These are phyloP conservation scores for Cheilosia scutellata DNA, from an alignment of 2,888 invertebrate species.

Conservation along the genomic window DNA sequence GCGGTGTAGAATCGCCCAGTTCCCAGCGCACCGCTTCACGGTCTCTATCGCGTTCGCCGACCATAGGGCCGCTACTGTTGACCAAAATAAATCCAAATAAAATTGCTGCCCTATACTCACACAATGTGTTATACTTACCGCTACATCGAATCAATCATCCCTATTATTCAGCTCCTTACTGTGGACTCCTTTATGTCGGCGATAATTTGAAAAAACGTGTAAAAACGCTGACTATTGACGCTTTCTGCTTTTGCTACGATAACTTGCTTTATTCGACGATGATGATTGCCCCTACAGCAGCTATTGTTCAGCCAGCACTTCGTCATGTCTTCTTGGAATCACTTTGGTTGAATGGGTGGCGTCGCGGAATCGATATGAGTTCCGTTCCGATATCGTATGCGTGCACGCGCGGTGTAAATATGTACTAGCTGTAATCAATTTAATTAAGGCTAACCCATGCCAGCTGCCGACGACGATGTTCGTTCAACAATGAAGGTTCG, in stretches of 20 bases:
- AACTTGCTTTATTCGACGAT: conserved; percentile 78
- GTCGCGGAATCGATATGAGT: conserved; percentile 68
- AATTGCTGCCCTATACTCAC: neutral
- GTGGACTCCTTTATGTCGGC: conserved; percentile 74
- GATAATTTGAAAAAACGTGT: conserved; percentile 72
- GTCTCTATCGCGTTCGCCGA: conserved; percentile 85
- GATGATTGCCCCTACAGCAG: conserved; percentile 77
- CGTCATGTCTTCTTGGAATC: conserved; percentile 77
- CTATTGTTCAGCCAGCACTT: conserved; percentile 77
- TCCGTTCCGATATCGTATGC: conserved; percentile 59
- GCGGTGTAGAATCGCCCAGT: conserved; percentile 85
- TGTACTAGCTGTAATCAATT: conserved; percentile 62
- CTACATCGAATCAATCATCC: conserved; percentile 84
- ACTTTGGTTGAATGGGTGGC: conserved; percentile 62
- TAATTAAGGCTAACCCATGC: conserved; percentile 74
- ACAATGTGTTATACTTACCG: conserved; percentile 80
- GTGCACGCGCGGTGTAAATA: conserved; percentile 10
- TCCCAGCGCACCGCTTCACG: conserved; percentile 85
- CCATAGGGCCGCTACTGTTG: conserved; percentile 83
- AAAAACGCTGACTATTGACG: conserved; percentile 67
- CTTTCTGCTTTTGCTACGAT: conserved; percentile 73
- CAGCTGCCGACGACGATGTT: conserved; percentile 55
- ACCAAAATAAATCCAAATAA: neutral
- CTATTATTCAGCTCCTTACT: conserved; percentile 81
- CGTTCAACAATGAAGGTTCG: conserved; percentile 56